Percentiles rank a stretch among this genome's conserved stretches.
Evolutionary conservation across 2,888 invertebrate species (phyloP).

Genomic region (Acheta domesticus): DNA sequence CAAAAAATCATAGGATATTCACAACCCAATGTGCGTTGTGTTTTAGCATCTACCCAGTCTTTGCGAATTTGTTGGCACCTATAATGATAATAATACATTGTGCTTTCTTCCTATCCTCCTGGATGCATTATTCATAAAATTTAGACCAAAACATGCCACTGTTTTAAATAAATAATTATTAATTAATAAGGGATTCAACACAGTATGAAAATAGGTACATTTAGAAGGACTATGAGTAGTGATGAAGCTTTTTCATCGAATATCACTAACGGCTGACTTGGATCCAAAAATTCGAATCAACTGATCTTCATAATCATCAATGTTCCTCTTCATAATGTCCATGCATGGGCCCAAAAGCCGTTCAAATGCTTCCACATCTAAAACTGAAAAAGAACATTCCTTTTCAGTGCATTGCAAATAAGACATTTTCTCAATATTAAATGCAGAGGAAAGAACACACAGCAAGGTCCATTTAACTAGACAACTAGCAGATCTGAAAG

Average conservation of each 20-base stretch:
- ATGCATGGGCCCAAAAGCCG: constrained; percentile 95
- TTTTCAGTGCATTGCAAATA: not conserved
- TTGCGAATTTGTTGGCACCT: constrained; percentile 28
- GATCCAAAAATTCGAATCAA: constrained; percentile 93
- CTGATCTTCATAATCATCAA: constrained; percentile 95
- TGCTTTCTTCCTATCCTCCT: not conserved
- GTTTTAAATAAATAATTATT: constrained; percentile 31
- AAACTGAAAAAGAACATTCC: constrained; percentile 60
- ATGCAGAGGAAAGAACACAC: not conserved
- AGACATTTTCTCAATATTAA: not conserved
- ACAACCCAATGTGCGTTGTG: constrained; percentile 18
- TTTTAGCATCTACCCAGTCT: constrained; percentile 2
- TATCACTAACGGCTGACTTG: constrained; percentile 88
- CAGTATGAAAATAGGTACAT: constrained; percentile 38
- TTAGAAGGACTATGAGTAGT: constrained; percentile 35
- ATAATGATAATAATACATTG: constrained; percentile 3
- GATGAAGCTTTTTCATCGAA: constrained; percentile 68
- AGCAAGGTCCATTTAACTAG: not conserved
- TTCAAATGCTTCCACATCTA: constrained; percentile 97
- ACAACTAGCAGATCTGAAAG: no score
- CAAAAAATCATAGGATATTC: not conserved
- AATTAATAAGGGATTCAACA: constrained; percentile 33
- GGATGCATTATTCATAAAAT: not conserved
- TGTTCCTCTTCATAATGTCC: constrained; percentile 98
- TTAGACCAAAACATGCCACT: constrained; percentile 24